Percentiles rank a stretch among this genome's conserved stretches.
Evolutionary conservation across 92 coral and sea anemone species (phyloP).

Genomic region (Virgularia gustaviana): DNA sequence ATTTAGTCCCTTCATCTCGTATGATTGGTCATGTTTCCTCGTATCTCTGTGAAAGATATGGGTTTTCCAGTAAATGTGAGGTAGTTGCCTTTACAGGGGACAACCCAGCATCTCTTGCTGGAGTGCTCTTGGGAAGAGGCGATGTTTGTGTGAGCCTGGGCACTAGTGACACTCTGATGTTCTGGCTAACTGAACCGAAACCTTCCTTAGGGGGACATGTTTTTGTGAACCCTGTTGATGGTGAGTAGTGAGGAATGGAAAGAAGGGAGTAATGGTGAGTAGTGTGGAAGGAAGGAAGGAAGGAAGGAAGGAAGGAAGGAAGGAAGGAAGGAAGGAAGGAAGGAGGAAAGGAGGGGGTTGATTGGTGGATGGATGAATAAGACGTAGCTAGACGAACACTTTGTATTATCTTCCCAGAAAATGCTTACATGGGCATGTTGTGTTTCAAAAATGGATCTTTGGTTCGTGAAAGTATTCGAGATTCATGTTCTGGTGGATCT

Average conservation of each 20-base stretch:
- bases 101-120: conserved; percentile 98
- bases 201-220: conserved; percentile 95
- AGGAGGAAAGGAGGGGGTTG: no score
- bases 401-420: no score
- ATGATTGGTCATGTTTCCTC: conserved; percentile 71
- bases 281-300: no score
- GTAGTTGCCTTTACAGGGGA: conserved; percentile 98
- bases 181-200: conserved; percentile 70
- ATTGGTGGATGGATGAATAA: no score
- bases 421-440: conserved; percentile 88
- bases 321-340: no score
- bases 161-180: conserved; percentile 90
- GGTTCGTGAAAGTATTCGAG: conserved; percentile 78
- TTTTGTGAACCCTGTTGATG: conserved; percentile 91
- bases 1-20: conserved; percentile 60
- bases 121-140: conserved; percentile 73
- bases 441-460: conserved; percentile 97
- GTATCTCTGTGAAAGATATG: conserved; percentile 70
- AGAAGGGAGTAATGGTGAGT: no score
- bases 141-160: conserved; percentile 92
- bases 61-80: conserved; percentile 71
- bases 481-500: conserved; percentile 71
- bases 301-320: no score
- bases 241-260: conserved; percentile 40
- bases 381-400: no score